phyloP scores from a whole-genome alignment of 2,113 vertebrate species.

The Cromileptes altivelis region DNA sequence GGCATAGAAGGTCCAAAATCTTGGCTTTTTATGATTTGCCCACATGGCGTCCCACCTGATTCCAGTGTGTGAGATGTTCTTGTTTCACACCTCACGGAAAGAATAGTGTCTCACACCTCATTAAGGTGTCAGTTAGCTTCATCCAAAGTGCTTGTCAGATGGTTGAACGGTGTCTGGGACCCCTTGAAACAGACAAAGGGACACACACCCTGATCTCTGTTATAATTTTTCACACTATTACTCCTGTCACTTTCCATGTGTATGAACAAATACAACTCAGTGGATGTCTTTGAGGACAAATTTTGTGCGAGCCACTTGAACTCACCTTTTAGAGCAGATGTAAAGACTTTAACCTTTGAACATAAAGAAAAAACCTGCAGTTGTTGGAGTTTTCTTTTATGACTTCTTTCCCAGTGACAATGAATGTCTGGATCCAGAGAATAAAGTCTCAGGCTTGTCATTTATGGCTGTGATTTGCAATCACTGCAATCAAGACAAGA shows the following conservation, averaged over 20 bases:
- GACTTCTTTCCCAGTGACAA: neutral
- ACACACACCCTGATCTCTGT: neutral
- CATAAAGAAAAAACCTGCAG: neutral
- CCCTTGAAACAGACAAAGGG: neutral
- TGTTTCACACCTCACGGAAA: slow-evolving; percentile 1
- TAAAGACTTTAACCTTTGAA: neutral
- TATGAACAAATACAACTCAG: neutral
- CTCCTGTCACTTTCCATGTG: neutral
- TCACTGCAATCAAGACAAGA: slow-evolving; percentile 36
- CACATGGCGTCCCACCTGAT: neutral
- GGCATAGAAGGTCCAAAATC: neutral
- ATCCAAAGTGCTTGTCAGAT: slow-evolving; percentile 3
- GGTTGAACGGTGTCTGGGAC: neutral
- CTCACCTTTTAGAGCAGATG: neutral
- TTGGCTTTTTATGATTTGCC: neutral
- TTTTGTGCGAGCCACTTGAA: neutral
- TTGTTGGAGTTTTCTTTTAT: neutral
- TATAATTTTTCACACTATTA: neutral
- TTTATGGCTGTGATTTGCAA: slow-evolving; percentile 24
- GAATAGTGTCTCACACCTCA: neutral
- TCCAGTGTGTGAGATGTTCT: neutral
- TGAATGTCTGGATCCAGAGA: neutral
- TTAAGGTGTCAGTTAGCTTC: neutral
- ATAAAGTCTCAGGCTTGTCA: neutral
- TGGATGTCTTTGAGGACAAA: neutral